Conservation (phyloP, 2,113 vertebrate species). For the Atherinomorus stipes region DNA sequence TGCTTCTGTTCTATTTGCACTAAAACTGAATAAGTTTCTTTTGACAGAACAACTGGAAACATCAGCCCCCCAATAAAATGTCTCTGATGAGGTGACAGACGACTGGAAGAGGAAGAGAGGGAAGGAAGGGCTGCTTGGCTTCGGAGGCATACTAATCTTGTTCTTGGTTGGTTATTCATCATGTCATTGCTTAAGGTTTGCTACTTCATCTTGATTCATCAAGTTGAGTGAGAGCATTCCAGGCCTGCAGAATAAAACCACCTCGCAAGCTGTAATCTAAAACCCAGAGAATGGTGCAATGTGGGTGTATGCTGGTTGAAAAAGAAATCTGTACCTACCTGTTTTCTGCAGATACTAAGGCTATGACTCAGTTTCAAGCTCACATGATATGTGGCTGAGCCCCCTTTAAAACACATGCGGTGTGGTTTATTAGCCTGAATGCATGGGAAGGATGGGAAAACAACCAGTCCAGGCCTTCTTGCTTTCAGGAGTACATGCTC, state of each 20-base stretch:
- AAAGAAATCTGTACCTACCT: slow-evolving; percentile 39
- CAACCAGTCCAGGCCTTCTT: slow-evolving; percentile 30
- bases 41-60: slow-evolving; percentile 68
- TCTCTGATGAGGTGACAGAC: slow-evolving; percentile 21
- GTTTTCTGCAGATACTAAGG: slow-evolving; percentile 57
- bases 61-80: slow-evolving; percentile 26
- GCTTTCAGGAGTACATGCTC: slow-evolving; percentile 47
- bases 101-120: slow-evolving; percentile 15
- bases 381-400: slow-evolving; percentile 71
- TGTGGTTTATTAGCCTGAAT: slow-evolving; percentile 53
- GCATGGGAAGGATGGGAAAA: slow-evolving; percentile 32
- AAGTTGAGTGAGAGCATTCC: slow-evolving; percentile 64
- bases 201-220: slow-evolving; percentile 54
- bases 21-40: slow-evolving; percentile 75
- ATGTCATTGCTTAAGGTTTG: slow-evolving; percentile 56
- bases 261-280: slow-evolving; percentile 39
- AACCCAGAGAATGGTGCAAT: slow-evolving; percentile 41
- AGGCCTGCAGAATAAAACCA: slow-evolving; percentile 52
- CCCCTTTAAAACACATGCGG: slow-evolving; percentile 40
- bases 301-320: slow-evolving; percentile 49
- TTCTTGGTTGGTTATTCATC: slow-evolving; percentile 50
- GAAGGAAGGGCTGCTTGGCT: slow-evolving; percentile 42
- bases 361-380: slow-evolving; percentile 60
- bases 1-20: slow-evolving; percentile 85
- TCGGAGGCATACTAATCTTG: slow-evolving; percentile 43